These are phyloP conservation scores for Steinernema khuongi DNA, from an alignment of 1,140 invertebrate genomes.

Conservation along the genomic window DNA sequence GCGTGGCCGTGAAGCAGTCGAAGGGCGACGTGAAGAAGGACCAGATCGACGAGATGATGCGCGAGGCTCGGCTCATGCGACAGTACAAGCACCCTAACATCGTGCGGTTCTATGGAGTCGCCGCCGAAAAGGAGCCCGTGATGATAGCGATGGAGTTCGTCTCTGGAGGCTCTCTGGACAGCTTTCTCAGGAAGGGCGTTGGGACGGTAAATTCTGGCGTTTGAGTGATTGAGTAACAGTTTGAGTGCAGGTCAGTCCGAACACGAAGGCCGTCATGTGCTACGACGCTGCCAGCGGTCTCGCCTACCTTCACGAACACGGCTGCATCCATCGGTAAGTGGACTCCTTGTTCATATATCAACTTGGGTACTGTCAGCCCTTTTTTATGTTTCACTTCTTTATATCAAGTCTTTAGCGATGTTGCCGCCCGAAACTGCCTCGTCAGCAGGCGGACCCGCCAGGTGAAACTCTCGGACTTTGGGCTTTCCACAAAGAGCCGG, in stretches of 20 bases:
- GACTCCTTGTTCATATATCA: neutral
- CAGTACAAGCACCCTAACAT: constrained; percentile 37
- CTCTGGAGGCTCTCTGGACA: constrained; percentile 14
- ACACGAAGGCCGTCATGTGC: constrained; percentile 38
- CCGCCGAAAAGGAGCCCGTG: constrained; percentile 30
- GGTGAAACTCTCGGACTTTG: constrained; percentile 45
- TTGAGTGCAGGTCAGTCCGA: neutral
- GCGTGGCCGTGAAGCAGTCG: constrained; percentile 93
- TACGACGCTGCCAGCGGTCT: constrained; percentile 33
- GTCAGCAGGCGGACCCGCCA: neutral
- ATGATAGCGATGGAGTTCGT: constrained; percentile 27
- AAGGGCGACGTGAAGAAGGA: constrained; percentile 79
- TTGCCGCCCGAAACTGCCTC: constrained; percentile 38
- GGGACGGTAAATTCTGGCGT: neutral
- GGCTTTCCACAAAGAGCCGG: constrained; percentile 27
- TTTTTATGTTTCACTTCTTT: neutral
- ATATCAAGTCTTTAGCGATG: constrained; percentile 18
- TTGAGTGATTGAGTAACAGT: neutral
- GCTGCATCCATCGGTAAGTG: constrained; percentile 32
- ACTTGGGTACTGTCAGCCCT: neutral
- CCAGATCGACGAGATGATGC: constrained; percentile 82
- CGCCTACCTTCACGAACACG: constrained; percentile 28
- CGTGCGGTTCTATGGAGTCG: constrained; percentile 38
- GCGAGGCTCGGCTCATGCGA: constrained; percentile 35
- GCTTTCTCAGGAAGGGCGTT: constrained; percentile 36